A percentile compares a stretch with the other conserved stretches of the same genome.
Evolutionary conservation across 2,797 vertebrate genomes (phyloP).

Genomic region (Dermochelys coriacea): DNA sequence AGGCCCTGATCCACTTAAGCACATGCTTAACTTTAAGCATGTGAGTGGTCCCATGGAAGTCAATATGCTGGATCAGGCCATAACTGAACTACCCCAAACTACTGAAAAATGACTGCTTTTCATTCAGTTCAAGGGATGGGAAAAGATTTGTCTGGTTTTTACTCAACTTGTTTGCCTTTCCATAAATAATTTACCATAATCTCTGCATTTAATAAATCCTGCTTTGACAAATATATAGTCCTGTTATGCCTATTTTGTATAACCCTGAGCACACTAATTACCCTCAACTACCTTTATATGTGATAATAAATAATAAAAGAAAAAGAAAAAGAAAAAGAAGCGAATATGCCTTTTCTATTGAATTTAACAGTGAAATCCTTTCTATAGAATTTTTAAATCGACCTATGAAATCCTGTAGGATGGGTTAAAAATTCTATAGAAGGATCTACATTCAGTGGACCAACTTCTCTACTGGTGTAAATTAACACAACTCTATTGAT

Average conservation of each 20-base stretch:
- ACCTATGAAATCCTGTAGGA: background rate
- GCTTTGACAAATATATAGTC: accelerated
- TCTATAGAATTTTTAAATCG: background rate
- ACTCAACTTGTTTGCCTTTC: background rate
- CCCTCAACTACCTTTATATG: too few relatives aligned
- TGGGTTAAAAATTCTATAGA: accelerated
- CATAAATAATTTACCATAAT: background rate
- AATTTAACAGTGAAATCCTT: background rate
- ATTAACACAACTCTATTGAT: background rate
- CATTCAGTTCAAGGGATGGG: too few relatives aligned
- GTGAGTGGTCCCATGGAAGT: background rate
- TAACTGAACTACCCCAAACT: background rate
- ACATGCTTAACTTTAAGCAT: background rate
- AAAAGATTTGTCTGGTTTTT: background rate
- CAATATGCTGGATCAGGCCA: background rate
- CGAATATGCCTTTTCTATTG: accelerated
- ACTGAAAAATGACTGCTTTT: background rate
- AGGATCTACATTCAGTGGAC: background rate
- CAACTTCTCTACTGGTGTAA: accelerated
- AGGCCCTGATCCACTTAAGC: background rate
- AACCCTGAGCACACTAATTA: background rate
- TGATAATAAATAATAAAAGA: accelerated
- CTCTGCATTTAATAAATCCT: accelerated
- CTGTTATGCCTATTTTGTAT: background rate
- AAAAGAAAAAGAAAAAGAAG: accelerated